Evolutionary conservation across 2,113 vertebrate genomes (phyloP).

Genomic region (Neodontobutis hainanensis): DNA sequence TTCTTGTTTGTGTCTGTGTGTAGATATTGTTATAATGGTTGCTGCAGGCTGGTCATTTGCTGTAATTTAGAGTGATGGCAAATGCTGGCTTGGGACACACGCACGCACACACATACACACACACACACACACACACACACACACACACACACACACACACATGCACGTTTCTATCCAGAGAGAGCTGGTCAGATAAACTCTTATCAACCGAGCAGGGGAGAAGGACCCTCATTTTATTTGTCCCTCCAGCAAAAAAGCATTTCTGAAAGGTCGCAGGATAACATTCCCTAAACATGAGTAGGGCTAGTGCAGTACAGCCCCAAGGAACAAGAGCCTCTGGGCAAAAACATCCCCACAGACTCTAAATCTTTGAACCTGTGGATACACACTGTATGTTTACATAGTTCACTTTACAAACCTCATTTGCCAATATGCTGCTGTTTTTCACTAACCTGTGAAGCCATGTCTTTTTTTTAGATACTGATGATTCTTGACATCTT

Average conservation of each 20-base stretch:
- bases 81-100: constrained; percentile 64
- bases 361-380: constrained; percentile 35
- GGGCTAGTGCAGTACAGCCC: constrained; percentile 45
- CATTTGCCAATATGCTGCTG: constrained; percentile 46
- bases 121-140: constrained; percentile 16
- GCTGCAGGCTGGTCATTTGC: constrained; percentile 76
- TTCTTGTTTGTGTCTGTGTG: constrained; percentile 21
- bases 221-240: constrained; percentile 66
- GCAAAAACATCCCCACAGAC: constrained; percentile 53
- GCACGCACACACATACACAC: no score
- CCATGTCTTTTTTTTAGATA: constrained; percentile 37
- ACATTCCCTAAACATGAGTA: constrained; percentile 53
- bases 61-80: constrained; percentile 74
- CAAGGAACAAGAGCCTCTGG: constrained; percentile 50
- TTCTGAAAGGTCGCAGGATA: constrained; percentile 55
- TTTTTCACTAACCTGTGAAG: constrained; percentile 39
- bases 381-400: constrained; percentile 54
- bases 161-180: constrained; percentile 23
- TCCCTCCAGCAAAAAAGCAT: constrained; percentile 66
- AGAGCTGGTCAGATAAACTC: constrained; percentile 72
- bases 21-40: constrained; percentile 62
- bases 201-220: constrained; percentile 63
- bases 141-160: constrained; percentile 16
- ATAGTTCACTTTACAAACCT: constrained; percentile 20
- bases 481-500: constrained; percentile 57